Evolutionary conservation across 2,888 invertebrate species (phyloP).

Genomic region (Mesorhabditis belari): DNA sequence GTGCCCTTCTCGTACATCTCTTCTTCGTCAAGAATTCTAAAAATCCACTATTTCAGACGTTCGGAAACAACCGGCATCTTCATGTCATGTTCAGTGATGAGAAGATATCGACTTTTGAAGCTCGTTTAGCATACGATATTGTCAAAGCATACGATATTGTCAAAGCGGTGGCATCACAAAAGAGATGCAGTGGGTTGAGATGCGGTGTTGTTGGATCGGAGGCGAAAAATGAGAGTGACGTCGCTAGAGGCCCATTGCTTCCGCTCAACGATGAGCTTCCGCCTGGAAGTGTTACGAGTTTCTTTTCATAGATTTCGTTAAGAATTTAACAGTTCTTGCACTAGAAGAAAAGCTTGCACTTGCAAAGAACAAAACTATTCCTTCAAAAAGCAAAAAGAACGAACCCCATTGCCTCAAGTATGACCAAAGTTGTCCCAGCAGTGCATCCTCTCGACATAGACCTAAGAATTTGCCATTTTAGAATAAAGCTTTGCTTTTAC

Average conservation of each 20-base stretch:
- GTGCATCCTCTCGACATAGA: constrained; percentile 82
- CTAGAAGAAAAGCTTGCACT: too few relatives aligned
- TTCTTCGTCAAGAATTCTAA: constrained; percentile 89
- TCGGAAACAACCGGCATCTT: neutral
- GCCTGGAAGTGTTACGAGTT: too few relatives aligned
- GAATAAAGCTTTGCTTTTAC: too few relatives aligned
- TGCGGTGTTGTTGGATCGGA: constrained; percentile 73
- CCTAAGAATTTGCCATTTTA: constrained; percentile 62
- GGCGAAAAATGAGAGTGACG: constrained; percentile 76
- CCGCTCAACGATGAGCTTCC: constrained; percentile 71
- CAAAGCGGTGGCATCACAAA: constrained; percentile 89
- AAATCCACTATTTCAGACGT: constrained; percentile 40
- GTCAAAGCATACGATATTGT: constrained; percentile 72
- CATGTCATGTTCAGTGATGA: too few relatives aligned
- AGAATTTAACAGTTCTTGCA: too few relatives aligned
- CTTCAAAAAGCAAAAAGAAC: too few relatives aligned
- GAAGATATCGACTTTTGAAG: too few relatives aligned
- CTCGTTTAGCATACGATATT: neutral
- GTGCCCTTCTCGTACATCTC: constrained; percentile 97
- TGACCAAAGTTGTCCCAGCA: constrained; percentile 82
- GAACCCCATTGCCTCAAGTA: constrained; percentile 64
- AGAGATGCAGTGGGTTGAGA: constrained; percentile 83
- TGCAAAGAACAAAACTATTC: too few relatives aligned
- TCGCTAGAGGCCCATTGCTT: constrained; percentile 63
- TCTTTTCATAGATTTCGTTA: too few relatives aligned